These are phyloP conservation scores for Ptyas mucosa DNA, from an alignment of 2,113 vertebrate genomes.

Conservation along the genomic window DNA sequence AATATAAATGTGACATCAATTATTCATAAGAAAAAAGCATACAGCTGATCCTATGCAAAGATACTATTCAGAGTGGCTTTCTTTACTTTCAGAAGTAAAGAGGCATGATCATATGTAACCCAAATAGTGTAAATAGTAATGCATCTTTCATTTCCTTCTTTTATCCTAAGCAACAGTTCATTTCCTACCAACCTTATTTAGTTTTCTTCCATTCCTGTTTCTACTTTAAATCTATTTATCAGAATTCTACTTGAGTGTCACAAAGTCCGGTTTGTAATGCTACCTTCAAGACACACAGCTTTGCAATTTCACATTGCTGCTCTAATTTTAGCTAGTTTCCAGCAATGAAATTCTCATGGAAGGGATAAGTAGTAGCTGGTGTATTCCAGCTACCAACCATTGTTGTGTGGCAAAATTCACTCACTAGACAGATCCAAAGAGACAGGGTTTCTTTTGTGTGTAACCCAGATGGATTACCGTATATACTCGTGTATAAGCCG, in stretches of 20 bases:
- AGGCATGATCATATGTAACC: not conserved
- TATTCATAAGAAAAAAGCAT: not conserved
- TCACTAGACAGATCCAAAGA: not conserved
- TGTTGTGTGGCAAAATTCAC: not conserved
- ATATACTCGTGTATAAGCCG: no score
- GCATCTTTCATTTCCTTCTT: not conserved
- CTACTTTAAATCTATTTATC: not conserved
- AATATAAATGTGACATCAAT: not conserved
- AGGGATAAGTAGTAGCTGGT: not conserved
- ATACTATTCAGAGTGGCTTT: not conserved
- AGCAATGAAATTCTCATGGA: not conserved
- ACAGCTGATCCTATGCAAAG: not conserved
- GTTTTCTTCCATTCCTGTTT: not conserved
- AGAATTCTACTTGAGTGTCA: not conserved
- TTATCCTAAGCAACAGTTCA: not conserved
- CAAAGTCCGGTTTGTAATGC: not conserved
- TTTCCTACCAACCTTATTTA: not conserved
- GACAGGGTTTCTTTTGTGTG: not conserved
- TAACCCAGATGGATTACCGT: no score
- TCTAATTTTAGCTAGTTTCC: not conserved
- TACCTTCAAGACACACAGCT: not conserved
- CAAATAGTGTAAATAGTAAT: not conserved
- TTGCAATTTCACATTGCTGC: not conserved
- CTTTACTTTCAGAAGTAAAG: not conserved
- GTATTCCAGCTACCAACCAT: not conserved